A percentile compares a stretch with the other conserved stretches of the same genome.
Evolutionary conservation across 2,113 vertebrate genomes (phyloP).

Genomic region (Odocoileus virginianus): DNA sequence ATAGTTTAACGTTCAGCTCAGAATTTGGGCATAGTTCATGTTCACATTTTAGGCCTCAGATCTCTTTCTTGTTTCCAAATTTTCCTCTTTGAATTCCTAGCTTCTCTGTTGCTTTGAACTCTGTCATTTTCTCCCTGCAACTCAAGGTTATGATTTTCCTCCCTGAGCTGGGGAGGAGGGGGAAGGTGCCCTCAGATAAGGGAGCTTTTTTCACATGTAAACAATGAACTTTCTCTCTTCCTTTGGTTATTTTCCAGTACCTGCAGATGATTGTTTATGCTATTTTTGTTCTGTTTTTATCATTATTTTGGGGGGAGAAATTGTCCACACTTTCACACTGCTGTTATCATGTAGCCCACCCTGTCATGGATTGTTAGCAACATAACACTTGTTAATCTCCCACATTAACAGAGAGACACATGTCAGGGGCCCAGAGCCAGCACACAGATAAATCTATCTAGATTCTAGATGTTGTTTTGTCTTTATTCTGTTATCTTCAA

Average conservation of each 20-base stretch:
- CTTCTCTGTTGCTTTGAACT: not conserved
- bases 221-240: not conserved
- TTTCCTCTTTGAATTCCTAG: not conserved
- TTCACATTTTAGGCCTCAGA: not conserved
- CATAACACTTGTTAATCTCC: not conserved
- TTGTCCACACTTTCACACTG: not conserved
- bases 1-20: not conserved
- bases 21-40: not conserved
- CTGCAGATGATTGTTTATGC: not conserved
- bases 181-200: not conserved
- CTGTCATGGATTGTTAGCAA: not conserved
- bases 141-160: not conserved
- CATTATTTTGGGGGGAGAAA: not conserved
- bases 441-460: not conserved
- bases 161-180: not conserved
- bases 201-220: not conserved
- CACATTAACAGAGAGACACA: not conserved
- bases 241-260: not conserved
- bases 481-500: not conserved
- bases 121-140: not conserved
- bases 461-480: not conserved
- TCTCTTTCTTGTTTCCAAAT: not conserved
- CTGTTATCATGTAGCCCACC: not conserved
- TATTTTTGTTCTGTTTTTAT: slow-evolving; percentile 9
- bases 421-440: not conserved